Base-by-base conservation (phyloP, 2,797 vertebrate species). In the Hipposideros larvatus region DNA sequence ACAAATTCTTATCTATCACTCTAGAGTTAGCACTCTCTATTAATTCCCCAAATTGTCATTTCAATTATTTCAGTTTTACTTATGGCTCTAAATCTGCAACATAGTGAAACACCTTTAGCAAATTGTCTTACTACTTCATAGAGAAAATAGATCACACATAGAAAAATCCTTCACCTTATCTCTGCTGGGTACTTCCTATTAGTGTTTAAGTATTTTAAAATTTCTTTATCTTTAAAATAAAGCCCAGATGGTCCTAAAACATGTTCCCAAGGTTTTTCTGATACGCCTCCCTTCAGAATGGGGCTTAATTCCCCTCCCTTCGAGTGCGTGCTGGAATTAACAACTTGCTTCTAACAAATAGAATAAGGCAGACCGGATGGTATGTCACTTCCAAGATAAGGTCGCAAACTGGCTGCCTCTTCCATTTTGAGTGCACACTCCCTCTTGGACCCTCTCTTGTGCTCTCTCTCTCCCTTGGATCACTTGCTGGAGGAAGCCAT, bases 191-290 rank as follows among this genome's bases (percentile, higher is more conserved):
- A 77, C 21, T 73, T 94, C 10, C 14, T 87, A 70, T 61, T 5
- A 82, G 21, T 31, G 77, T 48, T 90, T 90, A 94, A 59, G 26
- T 90, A 73, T 88, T 82, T 80, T 68, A 37, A 90, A 21, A 70
- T 89, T 3, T 14, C 28, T 82, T 91, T 66, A 82, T 84, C 46
- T 90, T 70, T 10, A 78, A 86, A 95, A 86, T 65, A 95, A 82
- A 93, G 37, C 34, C 24, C 59, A 75, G 2, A 59, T 70, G 53
- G 10, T 66, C 55, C 15, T 85, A 91, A 71, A 90, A 57, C 31
- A 66, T 43, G n/a, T 73, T 46, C 13, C 16, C 2, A 55, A 51
- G 7, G 11, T 77, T 28, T 31, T 84, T 84, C 74, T 87, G 1
- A 51, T 71, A 46, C 22, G 28, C 5, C 3, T 95, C 2, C 1